Percentiles rank a stretch among this genome's conserved stretches.
Conservation (phyloP, 2,797 vertebrate genomes). For the Erpetoichthys calabaricus region DNA sequence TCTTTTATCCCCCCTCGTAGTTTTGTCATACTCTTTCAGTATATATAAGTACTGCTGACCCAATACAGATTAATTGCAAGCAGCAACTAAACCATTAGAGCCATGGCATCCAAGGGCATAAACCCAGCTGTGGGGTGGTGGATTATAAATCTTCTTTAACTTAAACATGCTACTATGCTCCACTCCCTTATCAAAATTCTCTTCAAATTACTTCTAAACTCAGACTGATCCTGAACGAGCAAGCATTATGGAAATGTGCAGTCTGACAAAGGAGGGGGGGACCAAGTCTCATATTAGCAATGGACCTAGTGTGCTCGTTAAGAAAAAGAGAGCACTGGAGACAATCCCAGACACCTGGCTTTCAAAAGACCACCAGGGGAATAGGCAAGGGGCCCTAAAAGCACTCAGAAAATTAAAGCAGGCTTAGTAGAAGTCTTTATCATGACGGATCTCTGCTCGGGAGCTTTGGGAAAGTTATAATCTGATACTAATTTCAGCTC, state of each 20-base stretch:
- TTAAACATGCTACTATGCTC: slow-evolving; percentile 18
- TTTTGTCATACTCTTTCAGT: too few relatives aligned
- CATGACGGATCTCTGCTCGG: slow-evolving; percentile 24
- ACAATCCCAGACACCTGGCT: slow-evolving; percentile 63
- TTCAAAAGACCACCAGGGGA: slow-evolving; percentile 55
- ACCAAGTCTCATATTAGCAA: slow-evolving; percentile 29
- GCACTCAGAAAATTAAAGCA: slow-evolving; percentile 30
- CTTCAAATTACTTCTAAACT: slow-evolving; percentile 29
- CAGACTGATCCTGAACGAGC: slow-evolving; percentile 36
- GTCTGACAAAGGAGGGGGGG: slow-evolving; percentile 26
- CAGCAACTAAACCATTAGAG: neutral
- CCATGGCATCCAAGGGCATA: neutral
- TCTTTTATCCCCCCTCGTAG: too few relatives aligned
- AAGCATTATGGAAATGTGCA: slow-evolving; percentile 45
- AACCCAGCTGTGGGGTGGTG: slow-evolving; percentile 6
- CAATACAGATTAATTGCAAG: neutral
- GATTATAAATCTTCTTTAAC: slow-evolving; percentile 19
- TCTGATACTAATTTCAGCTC: slow-evolving; percentile 18
- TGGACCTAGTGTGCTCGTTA: slow-evolving; percentile 49
- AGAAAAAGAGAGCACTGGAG: slow-evolving; percentile 36
- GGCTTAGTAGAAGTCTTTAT: slow-evolving; percentile 30
- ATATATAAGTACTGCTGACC: neutral
- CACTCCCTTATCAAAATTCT: slow-evolving; percentile 27
- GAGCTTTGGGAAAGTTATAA: slow-evolving; percentile 28
- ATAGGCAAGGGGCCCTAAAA: slow-evolving; percentile 30